These are phyloP conservation scores for Acromyrmex charruanus DNA, from an alignment of 1,140 invertebrate species.

Conservation along the genomic window DNA sequence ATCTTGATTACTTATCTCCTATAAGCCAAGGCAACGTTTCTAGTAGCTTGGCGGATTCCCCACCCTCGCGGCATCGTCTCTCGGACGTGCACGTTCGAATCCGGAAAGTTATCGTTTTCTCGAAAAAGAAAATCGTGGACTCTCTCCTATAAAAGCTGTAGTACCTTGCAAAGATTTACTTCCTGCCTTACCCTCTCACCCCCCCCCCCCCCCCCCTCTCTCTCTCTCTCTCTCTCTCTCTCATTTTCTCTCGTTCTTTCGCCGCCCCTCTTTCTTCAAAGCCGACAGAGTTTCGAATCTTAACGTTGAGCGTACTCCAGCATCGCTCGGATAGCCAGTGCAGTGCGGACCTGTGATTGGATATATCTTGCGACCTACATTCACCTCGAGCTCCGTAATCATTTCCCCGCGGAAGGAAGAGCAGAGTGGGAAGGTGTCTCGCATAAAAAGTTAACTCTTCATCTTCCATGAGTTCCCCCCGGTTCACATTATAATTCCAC, in stretches of 20 bases:
- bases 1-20: constrained; percentile 63
- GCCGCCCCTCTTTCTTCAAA: constrained; percentile 37
- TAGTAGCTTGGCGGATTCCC: constrained; percentile 9
- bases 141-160: constrained; percentile 60
- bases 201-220: neutral
- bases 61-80: constrained; percentile 27
- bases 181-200: constrained; percentile 42
- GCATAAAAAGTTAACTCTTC: constrained; percentile 64
- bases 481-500: constrained; percentile 30
- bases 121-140: constrained; percentile 58
- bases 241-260: neutral
- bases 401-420: constrained; percentile 51
- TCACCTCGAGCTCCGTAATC: constrained; percentile 44
- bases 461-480: constrained; percentile 37
- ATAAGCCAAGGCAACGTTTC: constrained; percentile 58
- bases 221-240: neutral
- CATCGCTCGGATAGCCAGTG: constrained; percentile 47
- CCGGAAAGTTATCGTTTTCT: constrained; percentile 63
- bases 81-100: constrained; percentile 60
- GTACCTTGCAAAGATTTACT: constrained; percentile 62
- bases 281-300: constrained; percentile 53
- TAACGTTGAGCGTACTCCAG: constrained; percentile 37
- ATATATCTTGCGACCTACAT: constrained; percentile 65
- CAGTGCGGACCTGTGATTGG: constrained; percentile 39
- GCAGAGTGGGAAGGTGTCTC: constrained; percentile 5